Evolutionary conservation across 2,888 invertebrate species (phyloP).

Genomic region (Tenodera sinensis): DNA sequence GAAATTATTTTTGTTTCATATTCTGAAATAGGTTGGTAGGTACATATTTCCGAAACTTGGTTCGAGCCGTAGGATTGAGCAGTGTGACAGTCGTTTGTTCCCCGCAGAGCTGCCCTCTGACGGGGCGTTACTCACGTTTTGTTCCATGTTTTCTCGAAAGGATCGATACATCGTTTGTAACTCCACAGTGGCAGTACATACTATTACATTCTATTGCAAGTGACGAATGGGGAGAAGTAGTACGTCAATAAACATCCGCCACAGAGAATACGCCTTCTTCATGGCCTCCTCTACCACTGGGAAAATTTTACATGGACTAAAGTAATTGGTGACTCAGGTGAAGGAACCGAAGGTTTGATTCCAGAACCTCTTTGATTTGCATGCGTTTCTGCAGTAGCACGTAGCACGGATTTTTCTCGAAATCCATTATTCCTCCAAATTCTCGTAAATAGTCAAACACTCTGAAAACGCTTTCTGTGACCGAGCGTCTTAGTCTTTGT

Average conservation of each 20-base stretch:
- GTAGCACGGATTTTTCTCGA: too few species aligned
- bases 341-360: too few species aligned
- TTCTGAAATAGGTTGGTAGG: too few species aligned
- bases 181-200: not conserved
- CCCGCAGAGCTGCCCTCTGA: not conserved
- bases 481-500: too few species aligned
- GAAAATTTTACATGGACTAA: not conserved
- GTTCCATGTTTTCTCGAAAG: not conserved
- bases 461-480: too few species aligned
- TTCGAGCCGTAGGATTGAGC: not conserved
- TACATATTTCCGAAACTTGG: too few species aligned
- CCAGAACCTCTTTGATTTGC: too few species aligned
- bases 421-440: too few species aligned
- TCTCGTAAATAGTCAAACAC: too few species aligned
- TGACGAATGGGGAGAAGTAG: not conserved
- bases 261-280: not conserved
- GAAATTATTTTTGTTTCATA: too few species aligned
- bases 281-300: not conserved
- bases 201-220: not conserved
- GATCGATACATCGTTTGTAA: slow-evolving; percentile 8
- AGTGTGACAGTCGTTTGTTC: not conserved
- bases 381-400: too few species aligned
- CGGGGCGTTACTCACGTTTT: slow-evolving; percentile 14
- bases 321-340: too few species aligned
- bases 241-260: not conserved